phyloP scores from a whole-genome alignment of 2,113 vertebrate species.

The Gnathonemus echidnorhynchus region DNA sequence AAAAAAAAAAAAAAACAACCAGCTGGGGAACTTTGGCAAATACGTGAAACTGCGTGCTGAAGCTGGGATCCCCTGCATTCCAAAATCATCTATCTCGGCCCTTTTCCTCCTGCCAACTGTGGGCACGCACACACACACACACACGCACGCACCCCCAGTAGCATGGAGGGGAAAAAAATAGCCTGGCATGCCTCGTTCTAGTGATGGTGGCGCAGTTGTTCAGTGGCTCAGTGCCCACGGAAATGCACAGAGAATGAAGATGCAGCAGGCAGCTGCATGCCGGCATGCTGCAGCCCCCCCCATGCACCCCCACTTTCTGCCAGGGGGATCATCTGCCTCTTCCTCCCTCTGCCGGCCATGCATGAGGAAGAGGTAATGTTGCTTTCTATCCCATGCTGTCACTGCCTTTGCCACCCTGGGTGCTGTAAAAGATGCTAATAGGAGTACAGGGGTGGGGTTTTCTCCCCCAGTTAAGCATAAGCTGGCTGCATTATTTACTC shows the following conservation, averaged over 20 bases:
- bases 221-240: not conserved
- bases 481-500: not conserved
- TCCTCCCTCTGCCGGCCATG: slow-evolving; percentile 16
- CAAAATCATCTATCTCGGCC: not conserved
- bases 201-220: not conserved
- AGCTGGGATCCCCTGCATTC: not conserved
- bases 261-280: not conserved
- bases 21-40: not conserved
- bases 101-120: not conserved
- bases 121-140: not conserved
- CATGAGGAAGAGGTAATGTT: slow-evolving; percentile 29
- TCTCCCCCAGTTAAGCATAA: not conserved
- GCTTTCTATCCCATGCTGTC: slow-evolving; percentile 20
- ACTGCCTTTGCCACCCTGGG: not conserved
- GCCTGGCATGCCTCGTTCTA: not conserved
- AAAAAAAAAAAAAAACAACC: not conserved
- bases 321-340: slow-evolving; percentile 21
- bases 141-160: not conserved
- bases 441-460: not conserved
- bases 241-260: slow-evolving; percentile 2
- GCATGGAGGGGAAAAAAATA: not conserved
- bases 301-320: slow-evolving; percentile 29
- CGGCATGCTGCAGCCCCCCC: slow-evolving; percentile 10
- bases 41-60: not conserved
- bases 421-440: not conserved